Evolutionary conservation across 2,797 vertebrate genomes (phyloP).

Genomic region (Pangasius larnaudii): DNA sequence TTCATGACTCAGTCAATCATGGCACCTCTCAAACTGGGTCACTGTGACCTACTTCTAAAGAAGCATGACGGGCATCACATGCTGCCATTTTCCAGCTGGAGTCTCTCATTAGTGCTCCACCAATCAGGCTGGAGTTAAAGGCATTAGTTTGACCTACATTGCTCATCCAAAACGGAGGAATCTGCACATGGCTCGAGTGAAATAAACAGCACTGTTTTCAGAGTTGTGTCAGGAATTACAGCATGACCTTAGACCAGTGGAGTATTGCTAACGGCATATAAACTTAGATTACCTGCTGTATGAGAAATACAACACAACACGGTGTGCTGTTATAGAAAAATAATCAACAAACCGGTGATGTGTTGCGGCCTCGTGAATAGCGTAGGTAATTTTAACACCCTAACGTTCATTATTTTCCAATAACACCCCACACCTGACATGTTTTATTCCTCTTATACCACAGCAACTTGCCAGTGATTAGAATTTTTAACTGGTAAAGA

Average conservation of each 20-base stretch:
- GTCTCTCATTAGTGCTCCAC: conserved; percentile 53
- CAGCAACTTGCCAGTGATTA: no score
- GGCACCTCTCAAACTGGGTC: conserved; percentile 74
- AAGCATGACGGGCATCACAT: conserved; percentile 72
- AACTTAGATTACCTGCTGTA: background rate
- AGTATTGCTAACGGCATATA: conserved; percentile 25
- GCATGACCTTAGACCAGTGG: conserved; percentile 42
- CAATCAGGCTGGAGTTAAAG: conserved; percentile 52
- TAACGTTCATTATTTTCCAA: background rate
- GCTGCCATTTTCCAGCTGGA: conserved; percentile 57
- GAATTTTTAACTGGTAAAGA: background rate
- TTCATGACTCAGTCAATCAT: conserved; percentile 70
- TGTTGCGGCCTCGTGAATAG: background rate
- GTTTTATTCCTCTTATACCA: background rate
- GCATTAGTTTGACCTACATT: conserved; percentile 58
- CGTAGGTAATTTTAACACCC: background rate
- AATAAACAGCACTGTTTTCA: conserved; percentile 19
- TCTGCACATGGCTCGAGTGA: background rate
- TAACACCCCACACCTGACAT: background rate
- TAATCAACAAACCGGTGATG: background rate
- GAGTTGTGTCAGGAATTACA: conserved; percentile 22
- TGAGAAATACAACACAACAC: background rate
- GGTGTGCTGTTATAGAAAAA: background rate
- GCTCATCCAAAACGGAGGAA: conserved; percentile 34
- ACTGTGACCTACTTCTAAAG: conserved; percentile 77